Percentiles rank a stretch among this genome's conserved stretches.
Evolutionary conservation across 2,797 vertebrate species (phyloP).

Genomic region (Cuniculus paca): DNA sequence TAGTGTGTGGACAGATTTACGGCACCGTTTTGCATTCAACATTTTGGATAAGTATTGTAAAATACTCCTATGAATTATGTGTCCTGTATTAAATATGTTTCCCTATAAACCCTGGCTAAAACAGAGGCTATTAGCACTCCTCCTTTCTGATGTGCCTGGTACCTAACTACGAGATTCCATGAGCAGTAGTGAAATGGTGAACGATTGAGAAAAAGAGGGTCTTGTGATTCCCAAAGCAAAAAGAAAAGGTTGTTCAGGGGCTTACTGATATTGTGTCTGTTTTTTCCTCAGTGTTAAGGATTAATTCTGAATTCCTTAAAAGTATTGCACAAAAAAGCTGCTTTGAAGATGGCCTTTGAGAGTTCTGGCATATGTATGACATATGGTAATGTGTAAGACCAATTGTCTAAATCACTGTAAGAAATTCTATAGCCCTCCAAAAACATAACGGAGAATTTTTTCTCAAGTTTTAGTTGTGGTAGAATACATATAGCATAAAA

Average conservation of each 20-base stretch:
- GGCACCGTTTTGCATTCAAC: neutral
- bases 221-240: neutral
- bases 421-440: neutral
- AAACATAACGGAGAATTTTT: neutral
- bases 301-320: slow-evolving; percentile 3
- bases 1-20: neutral
- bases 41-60: neutral
- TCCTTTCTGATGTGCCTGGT: neutral
- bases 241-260: neutral
- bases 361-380: neutral
- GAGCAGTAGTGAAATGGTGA: neutral
- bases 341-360: neutral
- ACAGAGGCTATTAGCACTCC: neutral
- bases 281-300: neutral
- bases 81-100: neutral
- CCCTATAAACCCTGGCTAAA: neutral
- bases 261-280: neutral
- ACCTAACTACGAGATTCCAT: neutral
- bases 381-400: neutral
- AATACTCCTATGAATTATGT: neutral
- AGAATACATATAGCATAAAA: neutral
- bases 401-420: neutral
- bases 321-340: neutral
- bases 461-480: neutral
- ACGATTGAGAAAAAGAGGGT: neutral